Evolutionary conservation across 2,888 invertebrate genomes (phyloP).

Genomic region (Acleris literana): DNA sequence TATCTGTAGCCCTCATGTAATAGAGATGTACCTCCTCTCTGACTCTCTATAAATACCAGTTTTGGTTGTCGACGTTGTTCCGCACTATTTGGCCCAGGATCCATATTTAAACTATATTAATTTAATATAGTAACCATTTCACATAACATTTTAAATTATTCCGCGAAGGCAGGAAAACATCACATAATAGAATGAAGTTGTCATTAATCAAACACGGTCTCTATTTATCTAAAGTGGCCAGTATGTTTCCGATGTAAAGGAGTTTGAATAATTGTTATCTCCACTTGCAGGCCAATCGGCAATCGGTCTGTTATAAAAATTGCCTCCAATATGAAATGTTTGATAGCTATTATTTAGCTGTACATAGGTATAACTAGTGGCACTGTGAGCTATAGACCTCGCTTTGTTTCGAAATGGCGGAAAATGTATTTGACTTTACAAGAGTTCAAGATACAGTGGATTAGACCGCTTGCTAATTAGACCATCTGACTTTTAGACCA

Average conservation of each 20-base stretch:
- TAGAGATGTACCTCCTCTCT: not conserved
- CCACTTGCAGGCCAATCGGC: conserved; percentile 13
- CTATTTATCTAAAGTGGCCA: conserved; percentile 7
- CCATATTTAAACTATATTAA: conserved; percentile 4
- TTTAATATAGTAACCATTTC: not conserved
- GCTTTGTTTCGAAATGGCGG: too few species aligned
- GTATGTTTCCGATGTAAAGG: conserved; percentile 6
- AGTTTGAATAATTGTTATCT: conserved; percentile 7
- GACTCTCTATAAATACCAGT: too few species aligned
- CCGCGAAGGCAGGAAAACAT: too few species aligned
- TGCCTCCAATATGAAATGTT: too few species aligned
- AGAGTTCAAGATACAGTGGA: too few species aligned
- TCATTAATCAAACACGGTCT: conserved; percentile 8
- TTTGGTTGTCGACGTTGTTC: not conserved
- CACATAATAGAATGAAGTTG: not conserved
- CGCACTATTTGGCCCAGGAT: not conserved
- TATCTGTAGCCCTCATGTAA: not conserved
- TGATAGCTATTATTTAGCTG: too few species aligned
- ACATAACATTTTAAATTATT: too few species aligned
- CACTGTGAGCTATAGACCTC: too few species aligned
- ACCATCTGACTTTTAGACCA: too few species aligned
- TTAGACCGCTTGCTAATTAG: too few species aligned
- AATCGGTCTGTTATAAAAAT: conserved; percentile 1
- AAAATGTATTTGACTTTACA: too few species aligned
- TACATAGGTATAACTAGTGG: too few species aligned